A percentile compares a stretch with the other conserved stretches of the same genome.
These are phyloP conservation scores for Coremacera marginata DNA, from an alignment of 2,888 invertebrate genomes.

Conservation along the genomic window DNA sequence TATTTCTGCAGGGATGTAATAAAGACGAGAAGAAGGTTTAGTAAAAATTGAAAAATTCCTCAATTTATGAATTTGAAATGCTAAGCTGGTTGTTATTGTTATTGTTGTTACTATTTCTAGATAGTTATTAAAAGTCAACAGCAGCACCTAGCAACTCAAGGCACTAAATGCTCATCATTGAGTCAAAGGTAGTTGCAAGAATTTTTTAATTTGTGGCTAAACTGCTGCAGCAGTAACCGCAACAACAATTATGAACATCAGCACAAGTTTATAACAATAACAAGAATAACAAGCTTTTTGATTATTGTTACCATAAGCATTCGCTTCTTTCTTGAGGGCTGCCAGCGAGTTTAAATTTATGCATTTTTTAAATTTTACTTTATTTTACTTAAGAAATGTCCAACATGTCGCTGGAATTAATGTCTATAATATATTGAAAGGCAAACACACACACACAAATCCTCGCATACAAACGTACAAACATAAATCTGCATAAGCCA, in stretches of 20 bases:
- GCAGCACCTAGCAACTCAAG: background rate
- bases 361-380: background rate
- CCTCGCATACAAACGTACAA: background rate
- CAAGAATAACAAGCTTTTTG: background rate
- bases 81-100: background rate
- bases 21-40: too few species aligned
- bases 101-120: background rate
- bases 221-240: conserved; percentile 1
- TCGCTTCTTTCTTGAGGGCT: background rate
- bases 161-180: background rate
- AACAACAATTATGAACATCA: background rate
- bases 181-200: background rate
- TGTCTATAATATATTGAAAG: background rate
- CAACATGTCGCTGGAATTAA: background rate
- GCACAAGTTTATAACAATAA: background rate
- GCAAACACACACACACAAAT: background rate
- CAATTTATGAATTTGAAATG: background rate
- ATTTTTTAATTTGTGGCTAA: conserved; percentile 11
- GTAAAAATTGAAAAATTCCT: background rate
- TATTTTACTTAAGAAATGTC: background rate
- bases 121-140: background rate
- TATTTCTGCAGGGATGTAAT: too few species aligned
- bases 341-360: background rate
- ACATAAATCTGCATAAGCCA: background rate
- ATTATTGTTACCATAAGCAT: too few species aligned